Evolutionary conservation across 1,140 invertebrate species (phyloP), one percentile per base, ranked within the genome.

Genomic region (Sycobia sp.): DNA sequence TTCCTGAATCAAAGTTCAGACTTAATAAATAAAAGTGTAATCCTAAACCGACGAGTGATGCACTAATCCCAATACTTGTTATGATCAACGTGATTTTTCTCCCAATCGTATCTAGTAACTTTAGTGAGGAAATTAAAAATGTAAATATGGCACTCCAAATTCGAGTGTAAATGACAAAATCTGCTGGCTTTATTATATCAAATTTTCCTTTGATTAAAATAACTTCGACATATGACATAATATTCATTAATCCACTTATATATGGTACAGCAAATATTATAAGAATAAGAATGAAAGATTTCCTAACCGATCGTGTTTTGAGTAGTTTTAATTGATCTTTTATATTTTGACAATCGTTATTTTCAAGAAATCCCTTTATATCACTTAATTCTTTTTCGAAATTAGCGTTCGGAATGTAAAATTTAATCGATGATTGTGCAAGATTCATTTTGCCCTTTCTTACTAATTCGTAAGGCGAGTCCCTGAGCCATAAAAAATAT

Each of bases 391-490:
- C 88, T 41, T 82, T 78, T 38, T 84, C 80, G 3, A 23, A 87
- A 83, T 69, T 88, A 18, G 11, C 1, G 76, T 0, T 47, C 22
- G 14, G 51, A 74, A 74, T 76, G 0, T 91, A 83, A 69, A 81
- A 84, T 39, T 81, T 77, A 20, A 92, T 73, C 2, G 86, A 85
- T 47, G 78, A 73, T 34, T 82, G 80, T 0, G 90, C 90, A 64
- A 86, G 82, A 10, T 85, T 78, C 1, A 79, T 73, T 10, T 82
- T 68, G 1, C 85, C 83, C 4, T 81, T 82, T 59, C 83, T 84
- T 0, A 89, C 73, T 41, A 86, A 80, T 73, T 86, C 89, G 67
- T 91, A 86, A 0, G 91, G 91, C 11, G 90, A 89, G 73, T 93
- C 90, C 0, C 90, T 90, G 73, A 91, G 82, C 61, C 84, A 86